phyloP scores from a whole-genome alignment of 1,140 invertebrate species.

The Drosophila chauvacae region DNA sequence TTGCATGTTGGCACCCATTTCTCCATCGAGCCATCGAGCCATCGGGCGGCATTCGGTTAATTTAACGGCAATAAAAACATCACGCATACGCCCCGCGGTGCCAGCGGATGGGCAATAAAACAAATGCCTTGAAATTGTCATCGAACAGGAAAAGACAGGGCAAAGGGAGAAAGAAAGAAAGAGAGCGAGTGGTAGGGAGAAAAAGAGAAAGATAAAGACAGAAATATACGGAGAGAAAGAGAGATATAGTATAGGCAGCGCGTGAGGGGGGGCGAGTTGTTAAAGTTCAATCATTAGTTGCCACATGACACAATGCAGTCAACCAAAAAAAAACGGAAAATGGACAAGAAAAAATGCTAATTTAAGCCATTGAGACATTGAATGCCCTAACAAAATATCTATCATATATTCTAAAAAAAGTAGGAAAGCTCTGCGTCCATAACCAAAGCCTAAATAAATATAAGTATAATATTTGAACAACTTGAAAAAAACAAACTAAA shows the following conservation, averaged over 20 bases:
- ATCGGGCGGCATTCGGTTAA: constrained; percentile 49
- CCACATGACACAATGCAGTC: constrained; percentile 31
- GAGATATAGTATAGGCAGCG: not conserved
- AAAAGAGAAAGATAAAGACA: not conserved
- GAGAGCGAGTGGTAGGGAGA: not conserved
- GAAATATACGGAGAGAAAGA: not conserved
- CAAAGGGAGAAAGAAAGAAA: not conserved
- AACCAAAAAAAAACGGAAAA: constrained; percentile 31
- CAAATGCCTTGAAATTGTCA: constrained; percentile 53
- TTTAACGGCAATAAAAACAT: constrained; percentile 81
- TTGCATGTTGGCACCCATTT: constrained; percentile 46
- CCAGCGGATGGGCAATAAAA: constrained; percentile 56
- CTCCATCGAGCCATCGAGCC: not conserved
- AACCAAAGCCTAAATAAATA: too few relatives aligned
- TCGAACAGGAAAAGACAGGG: constrained; percentile 22
- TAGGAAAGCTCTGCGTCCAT: not conserved
- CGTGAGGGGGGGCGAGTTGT: constrained; percentile 3
- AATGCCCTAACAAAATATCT: not conserved
- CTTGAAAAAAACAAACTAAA: too few relatives aligned
- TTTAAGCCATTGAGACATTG: not conserved
- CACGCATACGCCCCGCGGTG: constrained; percentile 75
- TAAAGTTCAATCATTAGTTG: constrained; percentile 68
- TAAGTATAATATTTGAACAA: too few relatives aligned
- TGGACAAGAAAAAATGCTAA: constrained; percentile 2
- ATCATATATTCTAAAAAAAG: not conserved